Evolutionary conservation across 2,113 vertebrate genomes (phyloP).

Genomic region (Osmerus eperlanus): DNA sequence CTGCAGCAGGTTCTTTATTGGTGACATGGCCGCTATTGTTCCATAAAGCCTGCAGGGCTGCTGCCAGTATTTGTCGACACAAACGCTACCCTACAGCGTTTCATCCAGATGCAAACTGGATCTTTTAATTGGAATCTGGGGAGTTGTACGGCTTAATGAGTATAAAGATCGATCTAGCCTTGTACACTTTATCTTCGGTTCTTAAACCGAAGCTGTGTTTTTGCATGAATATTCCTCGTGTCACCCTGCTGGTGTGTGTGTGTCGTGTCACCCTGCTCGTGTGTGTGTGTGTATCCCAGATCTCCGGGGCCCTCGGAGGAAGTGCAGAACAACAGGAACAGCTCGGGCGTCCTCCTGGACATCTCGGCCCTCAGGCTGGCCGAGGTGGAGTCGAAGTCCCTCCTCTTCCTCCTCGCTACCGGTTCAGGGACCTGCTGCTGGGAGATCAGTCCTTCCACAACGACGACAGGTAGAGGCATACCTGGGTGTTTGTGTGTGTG

Average conservation of each 20-base stretch:
- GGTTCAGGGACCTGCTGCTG: conserved; percentile 91
- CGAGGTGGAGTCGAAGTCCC: conserved; percentile 87
- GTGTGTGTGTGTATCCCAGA: conserved; percentile 60
- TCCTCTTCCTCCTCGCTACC: conserved; percentile 89
- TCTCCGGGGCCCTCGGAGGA: conserved; percentile 62
- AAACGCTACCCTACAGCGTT: background rate
- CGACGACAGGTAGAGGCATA: conserved; percentile 85
- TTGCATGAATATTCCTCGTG: too few relatives aligned
- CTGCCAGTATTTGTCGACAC: background rate
- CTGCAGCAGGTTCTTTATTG: too few relatives aligned
- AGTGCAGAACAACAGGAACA: conserved; percentile 72
- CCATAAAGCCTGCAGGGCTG: too few relatives aligned
- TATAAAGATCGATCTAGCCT: too few relatives aligned
- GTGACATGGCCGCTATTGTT: too few relatives aligned
- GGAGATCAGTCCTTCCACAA: conserved; percentile 92
- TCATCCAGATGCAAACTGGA: background rate
- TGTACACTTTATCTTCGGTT: too few relatives aligned
- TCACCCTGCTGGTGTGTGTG: too few relatives aligned
- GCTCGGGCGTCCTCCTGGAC: conserved; percentile 80
- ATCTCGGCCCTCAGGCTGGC: conserved; percentile 82
- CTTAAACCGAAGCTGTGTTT: too few relatives aligned
- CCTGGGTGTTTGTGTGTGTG: background rate
- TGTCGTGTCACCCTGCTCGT: background rate
- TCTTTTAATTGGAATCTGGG: conserved; percentile 1
- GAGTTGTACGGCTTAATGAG: background rate